Conservation (phyloP, 2,888 invertebrate species). For the Sphinx pinastri region DNA sequence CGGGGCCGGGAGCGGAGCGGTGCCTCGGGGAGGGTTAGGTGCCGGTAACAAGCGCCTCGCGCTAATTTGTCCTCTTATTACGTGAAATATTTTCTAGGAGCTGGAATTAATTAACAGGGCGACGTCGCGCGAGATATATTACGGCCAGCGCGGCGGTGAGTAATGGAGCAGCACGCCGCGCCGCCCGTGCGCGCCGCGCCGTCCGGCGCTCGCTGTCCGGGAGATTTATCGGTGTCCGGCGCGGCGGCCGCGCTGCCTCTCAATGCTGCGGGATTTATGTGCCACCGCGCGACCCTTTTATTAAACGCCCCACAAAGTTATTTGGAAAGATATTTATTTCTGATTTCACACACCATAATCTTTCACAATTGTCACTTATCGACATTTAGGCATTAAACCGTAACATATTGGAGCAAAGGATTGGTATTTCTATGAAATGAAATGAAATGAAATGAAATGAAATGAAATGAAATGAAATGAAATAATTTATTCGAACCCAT, state of each 20-base stretch:
- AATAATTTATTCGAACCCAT: too few relatives aligned
- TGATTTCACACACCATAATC: constrained; percentile 5
- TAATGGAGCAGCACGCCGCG: constrained; percentile 8
- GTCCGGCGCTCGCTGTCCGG: constrained; percentile 23
- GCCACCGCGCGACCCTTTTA: constrained; percentile 50
- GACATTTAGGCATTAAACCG: background rate
- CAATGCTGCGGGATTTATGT: constrained; percentile 37
- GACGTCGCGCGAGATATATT: constrained; percentile 33
- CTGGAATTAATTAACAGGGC: constrained; percentile 42
- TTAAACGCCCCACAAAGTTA: constrained; percentile 28
- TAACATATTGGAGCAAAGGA: background rate
- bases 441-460: too few relatives aligned
- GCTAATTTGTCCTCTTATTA: constrained; percentile 27
- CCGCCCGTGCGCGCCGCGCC: background rate
- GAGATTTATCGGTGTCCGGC: constrained; percentile 42
- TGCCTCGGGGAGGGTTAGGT: background rate
- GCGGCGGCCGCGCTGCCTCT: constrained; percentile 30
- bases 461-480: too few relatives aligned
- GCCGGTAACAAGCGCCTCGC: background rate
- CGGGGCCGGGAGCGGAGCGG: background rate
- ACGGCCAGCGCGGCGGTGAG: constrained; percentile 25
- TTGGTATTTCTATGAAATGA: too few relatives aligned
- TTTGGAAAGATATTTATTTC: background rate
- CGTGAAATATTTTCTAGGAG: constrained; percentile 31
- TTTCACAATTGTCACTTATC: background rate